Evolutionary conservation across 2,888 invertebrate genomes (phyloP), one percentile per base, ranked within the genome.

Genomic region (Xestia sexstrigata): DNA sequence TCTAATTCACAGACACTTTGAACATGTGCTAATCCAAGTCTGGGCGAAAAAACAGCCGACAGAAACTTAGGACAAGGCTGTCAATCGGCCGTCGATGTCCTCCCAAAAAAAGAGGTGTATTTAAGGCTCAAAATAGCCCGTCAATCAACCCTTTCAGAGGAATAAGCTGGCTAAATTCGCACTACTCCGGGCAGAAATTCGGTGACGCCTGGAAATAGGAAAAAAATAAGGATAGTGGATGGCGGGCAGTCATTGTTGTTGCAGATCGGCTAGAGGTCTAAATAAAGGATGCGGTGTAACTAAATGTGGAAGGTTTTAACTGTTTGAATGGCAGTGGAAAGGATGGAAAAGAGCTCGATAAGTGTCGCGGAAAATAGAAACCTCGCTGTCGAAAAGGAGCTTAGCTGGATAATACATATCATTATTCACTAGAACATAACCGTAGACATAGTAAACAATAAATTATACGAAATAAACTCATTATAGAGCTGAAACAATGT

Each of bases 11-110:
- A 85, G 91, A 90, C 91, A 89, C 79, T 81, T 88, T 87, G 79
- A 76, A 94, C 94, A 93, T 86, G 89, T 92, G 93, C 93, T 94
- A 94, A 94, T 93, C 93, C 91, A 88, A 89, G 92, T 91, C 90
- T 93, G 90, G 89, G 90, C 90, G 85, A 88, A 88, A 91, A 91
- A 92, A 91, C 79, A 65, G 63, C 74, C 89, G 89, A 90, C 90
- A 90, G 82, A 88, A 87, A 89, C 88, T 86, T 78, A 90, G 90
- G 91, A 92, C 93, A 91, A 90, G 74, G 86, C 93, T 93, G 94
- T 95, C 95, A 94, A 93, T 93, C 91, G 90, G 77, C 52, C 75
- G 82, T 84, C 86, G 72, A 79, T 86, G 85, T 84, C 83, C 81
- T 84, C 78, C 77, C 80, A 69, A 72, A 81, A 91, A 93, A 92